phyloP scores from a whole-genome alignment of 2,113 vertebrate genomes.

The Gallinago undulata region DNA sequence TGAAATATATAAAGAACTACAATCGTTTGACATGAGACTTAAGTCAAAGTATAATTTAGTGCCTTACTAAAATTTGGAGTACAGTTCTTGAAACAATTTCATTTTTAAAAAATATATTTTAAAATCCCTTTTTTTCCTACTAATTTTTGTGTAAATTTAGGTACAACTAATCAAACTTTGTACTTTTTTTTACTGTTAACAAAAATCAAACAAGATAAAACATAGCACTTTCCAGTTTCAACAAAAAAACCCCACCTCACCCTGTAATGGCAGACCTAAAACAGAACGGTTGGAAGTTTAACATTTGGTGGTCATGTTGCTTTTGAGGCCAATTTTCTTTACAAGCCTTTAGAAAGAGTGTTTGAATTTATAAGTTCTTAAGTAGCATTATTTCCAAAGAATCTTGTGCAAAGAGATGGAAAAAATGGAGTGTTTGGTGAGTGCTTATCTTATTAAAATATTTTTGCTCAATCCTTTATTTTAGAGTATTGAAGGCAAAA shows the following conservation, averaged over 20 bases:
- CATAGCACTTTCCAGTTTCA: neutral
- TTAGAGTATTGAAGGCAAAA: neutral
- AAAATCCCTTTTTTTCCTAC: neutral
- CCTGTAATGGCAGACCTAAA: neutral
- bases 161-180: neutral
- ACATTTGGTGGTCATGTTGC: neutral
- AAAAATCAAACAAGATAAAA: neutral
- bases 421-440: neutral
- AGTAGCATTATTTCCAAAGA: rapidly evolving
- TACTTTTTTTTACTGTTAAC: rapidly evolving
- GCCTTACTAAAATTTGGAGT: neutral
- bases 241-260: neutral
- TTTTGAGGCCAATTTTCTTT: neutral
- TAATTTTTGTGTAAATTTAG: neutral
- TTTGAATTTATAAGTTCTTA: neutral
- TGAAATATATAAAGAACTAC: neutral
- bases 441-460: neutral
- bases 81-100: neutral
- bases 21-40: neutral
- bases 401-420: neutral
- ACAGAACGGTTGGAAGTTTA: neutral
- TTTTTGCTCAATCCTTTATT: neutral
- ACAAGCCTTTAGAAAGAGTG: neutral
- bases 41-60: neutral
- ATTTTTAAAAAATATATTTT: neutral